A percentile compares a stretch with the other conserved stretches of the same genome.
Evolutionary conservation across 2,888 invertebrate species (phyloP).

Genomic region (Cinara cedri): DNA sequence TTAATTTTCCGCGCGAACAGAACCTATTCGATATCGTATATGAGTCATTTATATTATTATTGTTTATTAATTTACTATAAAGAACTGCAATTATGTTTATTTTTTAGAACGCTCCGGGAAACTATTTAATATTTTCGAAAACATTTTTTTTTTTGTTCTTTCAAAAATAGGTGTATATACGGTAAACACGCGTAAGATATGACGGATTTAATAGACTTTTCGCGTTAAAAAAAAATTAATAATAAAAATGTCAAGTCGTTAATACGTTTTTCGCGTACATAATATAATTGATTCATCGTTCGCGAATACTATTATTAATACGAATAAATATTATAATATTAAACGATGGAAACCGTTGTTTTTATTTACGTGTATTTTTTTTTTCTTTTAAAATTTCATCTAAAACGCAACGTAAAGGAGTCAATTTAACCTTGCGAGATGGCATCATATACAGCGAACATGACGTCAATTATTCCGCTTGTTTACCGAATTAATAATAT

Average conservation of each 20-base stretch:
- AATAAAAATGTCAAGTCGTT: background rate
- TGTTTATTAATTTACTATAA: background rate
- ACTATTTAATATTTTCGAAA: too few species aligned
- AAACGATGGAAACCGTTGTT: slow-evolving; percentile 9
- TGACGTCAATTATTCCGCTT: slow-evolving; percentile 32
- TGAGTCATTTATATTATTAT: background rate
- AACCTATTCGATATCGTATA: too few species aligned
- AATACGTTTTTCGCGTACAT: background rate
- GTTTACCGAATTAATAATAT: background rate
- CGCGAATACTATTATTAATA: too few species aligned
- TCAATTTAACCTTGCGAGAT: background rate
- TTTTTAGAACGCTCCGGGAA: too few species aligned
- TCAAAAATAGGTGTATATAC: background rate
- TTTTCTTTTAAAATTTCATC: background rate
- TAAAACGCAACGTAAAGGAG: slow-evolving; percentile 19
- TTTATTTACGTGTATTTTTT: slow-evolving; percentile 13
- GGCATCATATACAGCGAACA: slow-evolving; percentile 18
- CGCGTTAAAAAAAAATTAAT: too few species aligned
- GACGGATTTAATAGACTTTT: too few species aligned
- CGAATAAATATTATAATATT: too few species aligned
- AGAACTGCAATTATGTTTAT: too few species aligned
- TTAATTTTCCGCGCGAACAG: background rate
- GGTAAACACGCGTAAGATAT: too few species aligned
- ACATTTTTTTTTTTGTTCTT: too few species aligned
- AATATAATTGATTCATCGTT: background rate